Conservation (phyloP, 1,140 invertebrate species). For the Cydia splendana region DNA sequence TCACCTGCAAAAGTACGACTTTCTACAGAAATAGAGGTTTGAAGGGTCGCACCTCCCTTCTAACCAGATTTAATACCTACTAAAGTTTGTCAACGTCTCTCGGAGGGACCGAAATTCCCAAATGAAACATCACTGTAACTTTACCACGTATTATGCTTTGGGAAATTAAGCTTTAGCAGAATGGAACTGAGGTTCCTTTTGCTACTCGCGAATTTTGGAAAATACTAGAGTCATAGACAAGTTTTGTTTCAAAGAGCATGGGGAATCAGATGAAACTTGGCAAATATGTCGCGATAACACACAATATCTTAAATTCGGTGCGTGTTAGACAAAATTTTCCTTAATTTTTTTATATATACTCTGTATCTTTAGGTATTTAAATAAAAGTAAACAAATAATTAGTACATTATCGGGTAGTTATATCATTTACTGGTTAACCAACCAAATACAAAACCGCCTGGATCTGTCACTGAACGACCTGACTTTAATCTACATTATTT, state of each 20-base stretch:
- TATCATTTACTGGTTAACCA: too few relatives aligned
- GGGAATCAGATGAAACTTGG: neutral
- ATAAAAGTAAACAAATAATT: too few relatives aligned
- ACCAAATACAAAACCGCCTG: too few relatives aligned
- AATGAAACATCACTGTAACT: conserved; percentile 1
- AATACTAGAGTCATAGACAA: neutral
- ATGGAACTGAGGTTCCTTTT: neutral
- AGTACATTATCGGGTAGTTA: too few relatives aligned
- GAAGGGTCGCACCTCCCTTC: conserved; percentile 8
- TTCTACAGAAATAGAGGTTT: neutral
- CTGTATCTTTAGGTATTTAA: too few relatives aligned
- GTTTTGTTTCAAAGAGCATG: conserved; percentile 4
- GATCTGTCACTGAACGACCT: too few relatives aligned
- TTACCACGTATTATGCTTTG: neutral
- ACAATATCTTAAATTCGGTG: neutral
- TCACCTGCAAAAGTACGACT: neutral
- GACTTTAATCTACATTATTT: too few relatives aligned
- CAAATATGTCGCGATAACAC: conserved; percentile 2
- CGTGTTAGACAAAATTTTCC: neutral
- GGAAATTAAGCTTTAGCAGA: neutral
- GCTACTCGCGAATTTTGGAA: neutral
- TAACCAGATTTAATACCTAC: conserved; percentile 17
- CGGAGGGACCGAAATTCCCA: conserved; percentile 7
- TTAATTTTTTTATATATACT: neutral
- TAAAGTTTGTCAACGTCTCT: conserved; percentile 13